Percentiles rank a stretch among this genome's conserved stretches.
phyloP scores from a whole-genome alignment of 2,888 invertebrate genomes.

The Dynastes grantii region DNA sequence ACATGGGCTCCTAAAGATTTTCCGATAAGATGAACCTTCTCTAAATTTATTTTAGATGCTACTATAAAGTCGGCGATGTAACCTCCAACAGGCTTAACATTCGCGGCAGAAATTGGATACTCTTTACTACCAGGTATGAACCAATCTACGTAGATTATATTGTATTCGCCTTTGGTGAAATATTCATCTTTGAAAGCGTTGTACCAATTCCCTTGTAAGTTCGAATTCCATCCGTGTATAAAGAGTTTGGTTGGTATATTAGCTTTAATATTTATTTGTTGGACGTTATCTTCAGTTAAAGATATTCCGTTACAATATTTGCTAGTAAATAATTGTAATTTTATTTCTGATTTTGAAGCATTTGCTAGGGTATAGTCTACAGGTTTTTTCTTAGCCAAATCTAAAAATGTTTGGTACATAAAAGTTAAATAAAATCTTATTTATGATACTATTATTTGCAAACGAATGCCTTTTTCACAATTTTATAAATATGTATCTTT shows the following conservation, averaged over 20 bases:
- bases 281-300: slow-evolving; percentile 56
- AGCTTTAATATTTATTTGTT: slow-evolving; percentile 52
- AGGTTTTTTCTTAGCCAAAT: slow-evolving; percentile 48
- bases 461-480: too few relatives aligned
- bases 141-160: slow-evolving; percentile 71
- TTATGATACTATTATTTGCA: too few relatives aligned
- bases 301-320: slow-evolving; percentile 51
- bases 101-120: slow-evolving; percentile 68
- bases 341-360: slow-evolving; percentile 57
- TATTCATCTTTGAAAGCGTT: slow-evolving; percentile 68
- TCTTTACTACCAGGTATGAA: slow-evolving; percentile 60
- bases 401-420: slow-evolving; percentile 20
- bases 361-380: slow-evolving; percentile 60
- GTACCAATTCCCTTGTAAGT: slow-evolving; percentile 66
- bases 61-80: slow-evolving; percentile 68
- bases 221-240: slow-evolving; percentile 72
- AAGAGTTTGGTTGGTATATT: slow-evolving; percentile 68
- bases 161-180: slow-evolving; percentile 67
- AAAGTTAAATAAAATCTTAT: too few relatives aligned
- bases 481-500: too few relatives aligned
- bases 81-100: slow-evolving; percentile 69
- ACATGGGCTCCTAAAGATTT: slow-evolving; percentile 69
- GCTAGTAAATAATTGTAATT: slow-evolving; percentile 59
- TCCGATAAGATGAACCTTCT: slow-evolving; percentile 70
- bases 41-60: slow-evolving; percentile 62